Conservation (phyloP, 2,113 vertebrate genomes). For the Kryptolebias marmoratus region DNA sequence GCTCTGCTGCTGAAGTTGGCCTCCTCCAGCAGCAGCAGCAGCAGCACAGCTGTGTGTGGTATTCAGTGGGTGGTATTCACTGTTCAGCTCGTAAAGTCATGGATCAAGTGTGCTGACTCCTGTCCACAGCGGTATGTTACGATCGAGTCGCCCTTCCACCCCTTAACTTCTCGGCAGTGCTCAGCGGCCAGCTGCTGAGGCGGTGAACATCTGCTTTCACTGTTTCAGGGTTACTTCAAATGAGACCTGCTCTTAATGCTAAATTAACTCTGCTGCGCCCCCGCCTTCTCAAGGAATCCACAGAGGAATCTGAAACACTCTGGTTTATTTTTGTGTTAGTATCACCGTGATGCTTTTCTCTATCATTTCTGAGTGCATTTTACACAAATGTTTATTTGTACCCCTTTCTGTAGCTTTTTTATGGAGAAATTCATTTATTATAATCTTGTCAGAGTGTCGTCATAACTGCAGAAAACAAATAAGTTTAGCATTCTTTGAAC, state of each 20-base stretch:
- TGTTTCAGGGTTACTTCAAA: conserved; percentile 60
- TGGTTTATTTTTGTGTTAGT: conserved; percentile 30
- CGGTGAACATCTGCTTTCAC: conserved; percentile 64
- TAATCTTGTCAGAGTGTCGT: too few species aligned
- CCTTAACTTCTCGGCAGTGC: conserved; percentile 35
- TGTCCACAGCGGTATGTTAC: conserved; percentile 61
- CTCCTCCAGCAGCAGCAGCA: conserved; percentile 37
- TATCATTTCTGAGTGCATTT: conserved; percentile 1
- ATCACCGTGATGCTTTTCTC: conserved; percentile 15
- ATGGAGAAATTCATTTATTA: too few species aligned
- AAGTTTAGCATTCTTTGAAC: too few species aligned
- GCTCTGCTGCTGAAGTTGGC: conserved; percentile 49
- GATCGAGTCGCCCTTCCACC: conserved; percentile 35
- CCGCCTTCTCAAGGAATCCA: conserved; percentile 36
- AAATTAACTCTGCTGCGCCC: conserved; percentile 59
- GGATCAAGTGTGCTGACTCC: conserved; percentile 77
- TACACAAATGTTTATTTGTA: neutral
- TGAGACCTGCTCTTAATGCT: conserved; percentile 61
- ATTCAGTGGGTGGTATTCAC: conserved; percentile 78
- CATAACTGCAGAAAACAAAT: too few species aligned
- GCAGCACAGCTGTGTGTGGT: conserved; percentile 75
- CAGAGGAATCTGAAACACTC: conserved; percentile 54
- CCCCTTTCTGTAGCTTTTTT: neutral
- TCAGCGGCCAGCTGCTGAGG: conserved; percentile 56
- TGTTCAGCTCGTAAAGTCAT: conserved; percentile 57